Percentiles rank a stretch among this genome's conserved stretches.
Evolutionary conservation across 2,888 invertebrate species (phyloP).

Genomic region (Agriopis marginaria): DNA sequence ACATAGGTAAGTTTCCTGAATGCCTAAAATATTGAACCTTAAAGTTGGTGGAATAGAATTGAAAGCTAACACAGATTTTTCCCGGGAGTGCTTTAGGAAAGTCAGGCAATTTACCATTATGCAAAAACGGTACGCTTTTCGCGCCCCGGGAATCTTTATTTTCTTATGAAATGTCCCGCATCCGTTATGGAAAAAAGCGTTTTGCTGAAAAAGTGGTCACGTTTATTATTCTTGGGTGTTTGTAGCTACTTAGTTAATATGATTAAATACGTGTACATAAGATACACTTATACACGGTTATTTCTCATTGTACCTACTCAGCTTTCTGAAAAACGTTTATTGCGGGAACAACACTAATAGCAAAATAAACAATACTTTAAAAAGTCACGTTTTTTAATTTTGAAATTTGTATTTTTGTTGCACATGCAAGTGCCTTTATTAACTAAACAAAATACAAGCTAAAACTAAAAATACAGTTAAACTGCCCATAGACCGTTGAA

Average conservation of each 20-base stretch:
- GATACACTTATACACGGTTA: too few species aligned
- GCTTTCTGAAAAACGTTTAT: too few species aligned
- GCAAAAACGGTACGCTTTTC: conserved; percentile 38
- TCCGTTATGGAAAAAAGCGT: conserved; percentile 24
- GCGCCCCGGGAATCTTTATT: conserved; percentile 36
- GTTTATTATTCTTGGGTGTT: neutral
- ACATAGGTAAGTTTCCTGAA: conserved; percentile 30
- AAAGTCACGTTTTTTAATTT: too few species aligned
- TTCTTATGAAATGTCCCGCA: conserved; percentile 32
- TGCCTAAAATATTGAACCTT: conserved; percentile 16
- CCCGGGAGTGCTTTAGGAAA: conserved; percentile 8
- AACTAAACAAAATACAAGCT: too few species aligned
- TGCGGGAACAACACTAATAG: too few species aligned
- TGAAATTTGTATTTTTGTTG: too few species aligned
- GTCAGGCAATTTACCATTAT: conserved; percentile 41
- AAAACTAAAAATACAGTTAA: too few species aligned
- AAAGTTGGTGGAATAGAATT: neutral
- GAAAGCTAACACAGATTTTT: neutral
- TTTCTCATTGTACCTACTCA: too few species aligned
- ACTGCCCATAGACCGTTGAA: too few species aligned
- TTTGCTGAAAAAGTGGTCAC: conserved; percentile 15
- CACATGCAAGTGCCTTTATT: too few species aligned
- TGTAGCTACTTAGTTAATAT: neutral
- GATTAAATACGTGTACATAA: too few species aligned
- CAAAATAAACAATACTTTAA: too few species aligned